Evolutionary conservation across 92 coral and sea anemone genomes (phyloP), one percentile per base, ranked within the genome.

Genomic region (Blastomussa wellsi): DNA sequence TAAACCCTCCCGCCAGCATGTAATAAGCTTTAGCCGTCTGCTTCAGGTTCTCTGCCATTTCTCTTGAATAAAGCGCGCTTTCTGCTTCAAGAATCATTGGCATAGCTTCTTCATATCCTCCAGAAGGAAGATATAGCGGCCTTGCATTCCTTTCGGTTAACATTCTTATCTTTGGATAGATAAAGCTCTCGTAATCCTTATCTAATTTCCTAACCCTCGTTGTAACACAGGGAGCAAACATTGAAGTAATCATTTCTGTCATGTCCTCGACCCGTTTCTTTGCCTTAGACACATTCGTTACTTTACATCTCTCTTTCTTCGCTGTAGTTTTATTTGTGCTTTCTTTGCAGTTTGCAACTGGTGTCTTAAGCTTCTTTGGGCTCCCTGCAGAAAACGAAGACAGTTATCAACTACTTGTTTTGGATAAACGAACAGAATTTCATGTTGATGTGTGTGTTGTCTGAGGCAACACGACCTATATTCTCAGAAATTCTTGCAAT

Each of bases 21-120:
- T 71, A 71, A 82, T 72, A 20, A 22, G 86, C 86, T 52, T 82
- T 70, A 0, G 72, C 47, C 22, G 86, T 82, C 42, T 39, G 60
- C 57, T 36, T 82, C 37, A 33, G 9, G 38, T 49, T 55, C 12
- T 82, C 78, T 19, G 66, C 41, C 38, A n/a, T 53, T 52, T 82
- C 70, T 13, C 9, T 36, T 20, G 79, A 55, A 70, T 70, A 69
- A 20, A 72, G 19, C 22, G 5, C 41, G 24, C 86, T 37, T 82
- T 82, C 78, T 0, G 53, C 86, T 2, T 24, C 55, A 82, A 82
- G 52, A 15, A 12, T 37, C 79, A 28, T 71, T 52, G 52, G 52
- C 55, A 52, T 71, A 4, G 69, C 22, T 20, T 72, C 39, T 20
- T 53, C 79, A 8, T 70, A 33, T 70, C 75, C 75, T 70, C 75